phyloP scores from a whole-genome alignment of 2,797 vertebrate species.

The Florisuga fusca region DNA sequence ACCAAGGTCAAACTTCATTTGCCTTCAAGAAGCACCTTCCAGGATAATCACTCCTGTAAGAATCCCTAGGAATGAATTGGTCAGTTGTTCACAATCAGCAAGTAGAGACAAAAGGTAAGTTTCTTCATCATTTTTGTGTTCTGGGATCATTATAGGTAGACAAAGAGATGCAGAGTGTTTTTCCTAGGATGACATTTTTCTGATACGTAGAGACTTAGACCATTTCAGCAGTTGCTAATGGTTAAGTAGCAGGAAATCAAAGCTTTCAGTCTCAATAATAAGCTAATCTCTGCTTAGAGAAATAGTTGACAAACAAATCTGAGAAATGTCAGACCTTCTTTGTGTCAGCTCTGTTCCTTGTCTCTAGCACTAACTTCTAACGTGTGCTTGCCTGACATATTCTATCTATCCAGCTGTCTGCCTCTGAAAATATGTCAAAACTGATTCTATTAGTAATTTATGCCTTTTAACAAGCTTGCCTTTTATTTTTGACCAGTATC shows the following conservation, averaged over 20 bases:
- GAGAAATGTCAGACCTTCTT: neutral
- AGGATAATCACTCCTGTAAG: neutral
- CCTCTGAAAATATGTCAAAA: neutral
- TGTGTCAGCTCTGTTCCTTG: neutral
- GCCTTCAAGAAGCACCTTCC: slow-evolving; percentile 15
- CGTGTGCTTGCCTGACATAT: neutral
- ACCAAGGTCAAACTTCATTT: neutral
- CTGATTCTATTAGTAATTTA: neutral
- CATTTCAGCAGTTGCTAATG: neutral
- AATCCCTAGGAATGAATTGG: neutral
- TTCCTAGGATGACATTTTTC: neutral
- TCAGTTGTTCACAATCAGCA: neutral
- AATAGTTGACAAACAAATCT: neutral
- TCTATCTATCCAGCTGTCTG: neutral
- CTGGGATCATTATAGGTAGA: neutral
- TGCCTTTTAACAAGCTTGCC: neutral
- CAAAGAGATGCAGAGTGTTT: neutral
- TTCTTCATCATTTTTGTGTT: neutral
- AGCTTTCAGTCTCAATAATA: neutral
- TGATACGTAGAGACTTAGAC: neutral
- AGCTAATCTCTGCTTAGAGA: neutral
- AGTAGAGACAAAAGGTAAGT: slow-evolving; percentile 25
- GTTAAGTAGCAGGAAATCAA: neutral
- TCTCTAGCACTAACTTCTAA: neutral
- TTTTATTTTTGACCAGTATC: neutral